These are phyloP conservation scores for Rhysida immarginata DNA, from an alignment of 1,140 invertebrate species.

Conservation along the genomic window DNA sequence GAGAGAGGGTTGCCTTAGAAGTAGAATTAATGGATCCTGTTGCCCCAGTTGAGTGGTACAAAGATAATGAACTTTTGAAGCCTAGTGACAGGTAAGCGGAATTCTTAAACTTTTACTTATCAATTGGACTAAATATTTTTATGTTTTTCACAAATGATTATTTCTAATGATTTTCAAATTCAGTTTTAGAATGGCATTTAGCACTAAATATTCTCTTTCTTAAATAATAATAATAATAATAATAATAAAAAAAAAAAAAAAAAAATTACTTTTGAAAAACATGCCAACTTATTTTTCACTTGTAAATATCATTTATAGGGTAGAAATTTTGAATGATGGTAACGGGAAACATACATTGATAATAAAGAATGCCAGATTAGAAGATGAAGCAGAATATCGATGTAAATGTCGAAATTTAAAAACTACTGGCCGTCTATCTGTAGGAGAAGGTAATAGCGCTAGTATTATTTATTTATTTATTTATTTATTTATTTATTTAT, in stretches of 20 bases:
- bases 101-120: too few species aligned
- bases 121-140: too few species aligned
- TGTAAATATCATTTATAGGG: constrained; percentile 34
- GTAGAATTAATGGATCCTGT: constrained; percentile 89
- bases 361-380: constrained; percentile 64
- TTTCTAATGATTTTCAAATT: too few species aligned
- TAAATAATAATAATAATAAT: too few species aligned
- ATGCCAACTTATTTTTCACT: too few species aligned
- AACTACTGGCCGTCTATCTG: constrained; percentile 60
- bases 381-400: constrained; percentile 67
- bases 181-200: too few species aligned
- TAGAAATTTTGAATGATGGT: constrained; percentile 77
- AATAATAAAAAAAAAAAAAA: too few species aligned
- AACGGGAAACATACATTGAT: constrained; percentile 81
- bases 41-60: constrained; percentile 80
- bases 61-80: constrained; percentile 73
- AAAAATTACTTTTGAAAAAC: too few species aligned
- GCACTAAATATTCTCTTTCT: too few species aligned
- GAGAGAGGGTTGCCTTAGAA: constrained; percentile 75
- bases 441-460: constrained; percentile 35
- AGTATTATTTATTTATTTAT: not conserved
- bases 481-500: not conserved
- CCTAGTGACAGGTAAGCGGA: constrained; percentile 51
- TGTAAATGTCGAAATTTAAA: constrained; percentile 65
- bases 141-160: too few species aligned